Conservation (phyloP, 2,888 invertebrate genomes). For the Ophion costatus region DNA sequence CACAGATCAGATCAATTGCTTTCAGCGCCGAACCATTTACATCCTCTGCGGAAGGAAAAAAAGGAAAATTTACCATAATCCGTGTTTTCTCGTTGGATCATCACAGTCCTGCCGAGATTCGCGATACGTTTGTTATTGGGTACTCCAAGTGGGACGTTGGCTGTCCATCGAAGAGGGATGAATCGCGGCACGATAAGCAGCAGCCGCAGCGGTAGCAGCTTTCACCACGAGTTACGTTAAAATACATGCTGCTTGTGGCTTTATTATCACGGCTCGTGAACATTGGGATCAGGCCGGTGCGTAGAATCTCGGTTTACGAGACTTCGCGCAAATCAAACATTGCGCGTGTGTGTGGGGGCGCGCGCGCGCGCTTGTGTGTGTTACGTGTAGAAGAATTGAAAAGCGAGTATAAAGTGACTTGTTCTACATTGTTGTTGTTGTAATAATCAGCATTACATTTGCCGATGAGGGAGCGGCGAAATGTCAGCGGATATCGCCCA, state of each 20-base stretch:
- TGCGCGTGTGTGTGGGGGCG: not conserved
- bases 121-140: conserved; percentile 67
- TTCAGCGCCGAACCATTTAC: not conserved
- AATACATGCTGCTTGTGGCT: conserved; percentile 57
- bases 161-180: conserved; percentile 25
- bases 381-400: conserved; percentile 6
- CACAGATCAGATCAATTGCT: too few relatives aligned
- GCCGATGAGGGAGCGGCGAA: conserved; percentile 24
- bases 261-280: conserved; percentile 67
- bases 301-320: conserved; percentile 39
- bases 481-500: conserved; percentile 28
- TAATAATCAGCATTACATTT: conserved; percentile 45
- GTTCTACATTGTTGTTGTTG: conserved; percentile 24
- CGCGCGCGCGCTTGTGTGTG: not conserved
- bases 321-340: conserved; percentile 43
- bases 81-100: conserved; percentile 76
- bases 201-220: conserved; percentile 34
- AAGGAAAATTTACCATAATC: conserved; percentile 77
- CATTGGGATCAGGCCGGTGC: conserved; percentile 64
- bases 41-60: conserved; percentile 5
- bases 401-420: conserved; percentile 23
- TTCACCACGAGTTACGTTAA: conserved; percentile 50
- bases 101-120: conserved; percentile 74
- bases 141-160: conserved; percentile 4
- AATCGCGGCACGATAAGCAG: conserved; percentile 43